phyloP scores from a whole-genome alignment of 1,140 invertebrate genomes.

The Anadara kagoshimensis region DNA sequence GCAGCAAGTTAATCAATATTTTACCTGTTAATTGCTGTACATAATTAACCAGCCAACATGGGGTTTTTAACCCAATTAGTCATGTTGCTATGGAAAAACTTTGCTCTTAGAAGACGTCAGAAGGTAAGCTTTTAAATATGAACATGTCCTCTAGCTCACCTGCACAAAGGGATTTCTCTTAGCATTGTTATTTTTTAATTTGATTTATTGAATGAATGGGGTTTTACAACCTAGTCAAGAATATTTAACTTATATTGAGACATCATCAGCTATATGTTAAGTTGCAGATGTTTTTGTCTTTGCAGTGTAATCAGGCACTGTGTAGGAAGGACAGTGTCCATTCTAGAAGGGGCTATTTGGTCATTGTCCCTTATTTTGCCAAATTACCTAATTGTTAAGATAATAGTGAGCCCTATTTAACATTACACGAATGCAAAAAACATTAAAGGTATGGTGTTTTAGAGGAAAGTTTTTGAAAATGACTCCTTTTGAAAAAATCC shows the following conservation, averaged over 20 bases:
- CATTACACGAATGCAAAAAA: background rate
- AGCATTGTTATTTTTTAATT: background rate
- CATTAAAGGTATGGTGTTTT: no score
- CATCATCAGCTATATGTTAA: no score
- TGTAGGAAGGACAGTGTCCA: background rate
- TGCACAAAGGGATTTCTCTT: background rate
- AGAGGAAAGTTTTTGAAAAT: no score
- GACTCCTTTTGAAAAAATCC: background rate
- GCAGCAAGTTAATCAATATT: no score
- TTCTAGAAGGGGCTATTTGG: no score
- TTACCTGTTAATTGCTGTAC: no score
- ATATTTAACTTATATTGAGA: no score
- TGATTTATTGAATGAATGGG: background rate
- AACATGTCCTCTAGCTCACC: background rate
- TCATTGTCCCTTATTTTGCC: background rate
- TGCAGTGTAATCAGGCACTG: background rate
- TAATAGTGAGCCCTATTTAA: background rate
- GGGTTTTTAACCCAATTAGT: constrained; percentile 24
- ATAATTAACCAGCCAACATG: constrained; percentile 1
- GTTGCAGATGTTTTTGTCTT: background rate
- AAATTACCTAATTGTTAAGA: background rate
- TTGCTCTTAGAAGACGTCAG: constrained; percentile 23
- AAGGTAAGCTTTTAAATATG: constrained; percentile 12
- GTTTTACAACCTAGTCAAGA: no score
- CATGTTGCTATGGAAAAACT: constrained; percentile 28